These are phyloP conservation scores for Cyclopterus lumpus DNA, from an alignment of 2,797 vertebrate genomes.

Conservation along the genomic window DNA sequence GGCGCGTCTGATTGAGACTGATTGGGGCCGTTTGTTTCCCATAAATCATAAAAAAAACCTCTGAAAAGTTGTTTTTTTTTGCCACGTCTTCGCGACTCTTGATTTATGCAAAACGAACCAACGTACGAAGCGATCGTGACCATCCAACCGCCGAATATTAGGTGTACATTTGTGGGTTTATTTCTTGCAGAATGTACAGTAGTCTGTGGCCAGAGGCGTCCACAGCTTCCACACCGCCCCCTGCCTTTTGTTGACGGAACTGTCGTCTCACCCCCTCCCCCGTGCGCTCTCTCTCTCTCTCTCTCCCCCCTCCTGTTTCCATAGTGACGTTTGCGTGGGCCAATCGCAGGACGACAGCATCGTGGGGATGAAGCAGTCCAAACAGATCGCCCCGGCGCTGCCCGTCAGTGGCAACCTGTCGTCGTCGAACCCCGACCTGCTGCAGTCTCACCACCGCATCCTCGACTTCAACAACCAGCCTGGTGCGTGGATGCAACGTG, in stretches of 20 bases:
- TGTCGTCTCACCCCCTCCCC: constrained; percentile 51
- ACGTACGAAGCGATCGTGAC: neutral
- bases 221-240: constrained; percentile 51
- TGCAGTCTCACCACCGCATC: constrained; percentile 98
- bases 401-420: constrained; percentile 97
- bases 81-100: neutral
- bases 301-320: constrained; percentile 57
- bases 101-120: neutral
- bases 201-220: neutral
- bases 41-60: neutral
- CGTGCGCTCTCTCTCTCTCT: neutral
- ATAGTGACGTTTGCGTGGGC: constrained; percentile 95
- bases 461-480: constrained; percentile 97
- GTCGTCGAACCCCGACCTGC: constrained; percentile 96
- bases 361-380: constrained; percentile 95
- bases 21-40: constrained; percentile 16
- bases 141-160: neutral
- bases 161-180: neutral
- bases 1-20: constrained; percentile 3
- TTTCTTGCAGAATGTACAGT: neutral
- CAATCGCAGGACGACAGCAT: constrained; percentile 99
- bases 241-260: constrained; percentile 59
- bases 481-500: constrained; percentile 78
- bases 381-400: constrained; percentile 94
- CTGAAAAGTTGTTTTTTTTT: neutral